Evolutionary conservation across 2,113 vertebrate genomes (phyloP), one percentile per base, ranked within the genome.

Genomic region (Centrocercus urophasianus): DNA sequence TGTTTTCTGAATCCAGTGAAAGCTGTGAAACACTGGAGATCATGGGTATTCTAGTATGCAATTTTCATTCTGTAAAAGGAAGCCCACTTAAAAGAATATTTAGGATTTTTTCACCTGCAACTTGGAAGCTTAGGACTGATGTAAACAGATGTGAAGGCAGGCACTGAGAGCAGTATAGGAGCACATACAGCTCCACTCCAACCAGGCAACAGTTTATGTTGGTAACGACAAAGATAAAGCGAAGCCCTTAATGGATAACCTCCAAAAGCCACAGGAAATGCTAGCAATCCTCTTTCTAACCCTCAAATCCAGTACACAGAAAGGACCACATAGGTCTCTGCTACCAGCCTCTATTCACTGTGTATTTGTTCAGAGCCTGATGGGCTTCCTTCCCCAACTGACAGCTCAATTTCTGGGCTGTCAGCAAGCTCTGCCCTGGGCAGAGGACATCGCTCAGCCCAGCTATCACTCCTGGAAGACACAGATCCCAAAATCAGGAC

Each of bases 321-420:
- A 16, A 65, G 19, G 43, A 83, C 45, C 64, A 30, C 22, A 22
- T 1, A 36, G 74, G 47, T 57, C 34, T 61, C 45, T 27, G 42
- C 16, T 57, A 75, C 78, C 64, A 50, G 63, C 30, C 0, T 2
- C 67, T 19, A 12, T n/a, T 73, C 43, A 8, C 61, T 17, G 43
- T 9, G 0, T 32, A 70, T 67, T 70, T 81, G 32, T 14, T 42
- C 65, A 40, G 54, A 80, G 36, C 28, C n/a, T 21, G 40, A 80
- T 4, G 40, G 52, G 42, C 52, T 56, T 18, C 64, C 57, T 40
- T 61, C 13, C 57, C 6, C 0, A 4, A 11, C 64, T n/a, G 74
- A 76, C 83, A 81, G 83, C 70, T 85, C 79, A 9, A 42, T 63
- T 80, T 61, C 86, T 28, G 25, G 34, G 57, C 73, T 71, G 50